Percentiles rank a stretch among this genome's conserved stretches.
Conservation (phyloP, 2,888 invertebrate species). For the Aphrophora alni region DNA sequence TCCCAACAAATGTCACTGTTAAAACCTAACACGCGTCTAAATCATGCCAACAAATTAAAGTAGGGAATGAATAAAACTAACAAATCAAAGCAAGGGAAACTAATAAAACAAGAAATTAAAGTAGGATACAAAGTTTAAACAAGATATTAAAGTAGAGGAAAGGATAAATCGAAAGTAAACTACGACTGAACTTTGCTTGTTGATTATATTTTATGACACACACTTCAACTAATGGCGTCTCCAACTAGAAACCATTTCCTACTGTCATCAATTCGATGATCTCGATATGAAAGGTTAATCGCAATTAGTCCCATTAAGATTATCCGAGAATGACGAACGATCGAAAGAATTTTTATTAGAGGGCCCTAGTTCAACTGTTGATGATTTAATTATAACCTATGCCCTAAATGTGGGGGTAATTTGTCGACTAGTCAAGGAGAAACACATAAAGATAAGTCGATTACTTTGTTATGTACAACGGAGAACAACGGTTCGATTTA, state of each 20-base stretch:
- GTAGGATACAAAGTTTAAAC: background rate
- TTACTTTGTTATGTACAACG: background rate
- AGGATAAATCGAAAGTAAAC: background rate
- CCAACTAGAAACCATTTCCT: background rate
- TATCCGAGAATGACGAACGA: slow-evolving; percentile 5
- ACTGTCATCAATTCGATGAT: background rate
- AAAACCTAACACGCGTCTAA: no score
- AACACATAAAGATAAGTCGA: background rate
- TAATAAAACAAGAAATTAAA: background rate
- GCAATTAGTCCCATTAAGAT: slow-evolving; percentile 3
- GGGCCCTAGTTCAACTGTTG: background rate
- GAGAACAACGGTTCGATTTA: background rate
- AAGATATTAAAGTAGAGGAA: background rate
- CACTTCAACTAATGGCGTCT: background rate
- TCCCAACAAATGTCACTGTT: no score
- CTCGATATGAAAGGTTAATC: slow-evolving; percentile 2
- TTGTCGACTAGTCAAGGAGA: slow-evolving; percentile 5
- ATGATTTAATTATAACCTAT: background rate
- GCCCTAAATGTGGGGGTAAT: background rate
- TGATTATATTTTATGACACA: background rate
- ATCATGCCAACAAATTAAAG: no score
- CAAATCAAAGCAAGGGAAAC: background rate
- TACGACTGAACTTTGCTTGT: background rate
- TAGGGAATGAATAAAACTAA: no score
- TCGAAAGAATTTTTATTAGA: background rate